Evolutionary conservation across 1,140 invertebrate species (phyloP).

Genomic region (Zaprionus inermis): DNA sequence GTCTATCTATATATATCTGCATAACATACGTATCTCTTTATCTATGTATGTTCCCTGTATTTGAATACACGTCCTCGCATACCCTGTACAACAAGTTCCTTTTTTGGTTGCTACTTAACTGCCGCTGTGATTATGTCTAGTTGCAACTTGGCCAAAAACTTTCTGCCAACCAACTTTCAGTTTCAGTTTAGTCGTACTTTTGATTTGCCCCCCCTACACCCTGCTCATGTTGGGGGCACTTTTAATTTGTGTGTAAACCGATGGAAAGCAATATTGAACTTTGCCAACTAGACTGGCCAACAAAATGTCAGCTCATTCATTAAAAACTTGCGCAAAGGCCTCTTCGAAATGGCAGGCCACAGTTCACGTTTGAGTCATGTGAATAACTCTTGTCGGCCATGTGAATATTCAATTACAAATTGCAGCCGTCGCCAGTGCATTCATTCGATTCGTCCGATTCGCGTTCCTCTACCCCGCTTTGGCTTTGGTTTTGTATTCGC

Average conservation of each 20-base stretch:
- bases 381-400: conserved; percentile 22
- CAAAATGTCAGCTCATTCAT: conserved; percentile 78
- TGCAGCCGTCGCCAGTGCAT: neutral
- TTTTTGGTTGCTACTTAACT: neutral
- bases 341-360: conserved; percentile 51
- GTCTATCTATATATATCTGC: conserved; percentile 26
- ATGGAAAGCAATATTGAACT: conserved; percentile 78
- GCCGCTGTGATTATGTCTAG: conserved; percentile 56
- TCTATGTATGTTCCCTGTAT: conserved; percentile 2
- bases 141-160: conserved; percentile 52
- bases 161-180: conserved; percentile 63
- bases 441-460: neutral
- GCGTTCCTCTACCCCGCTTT: neutral
- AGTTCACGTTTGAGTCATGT: conserved; percentile 34
- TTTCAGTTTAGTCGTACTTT: conserved; percentile 25
- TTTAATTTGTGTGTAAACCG: conserved; percentile 77
- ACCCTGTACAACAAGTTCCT: neutral
- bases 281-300: conserved; percentile 52
- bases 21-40: neutral
- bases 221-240: no score
- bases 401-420: conserved; percentile 47
- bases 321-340: conserved; percentile 69
- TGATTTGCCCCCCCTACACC: conserved; percentile 15
- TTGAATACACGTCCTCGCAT: neutral
- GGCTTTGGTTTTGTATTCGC: no score